Percentiles rank a stretch among this genome's conserved stretches.
These are phyloP conservation scores for Alca torda DNA, from an alignment of 2,797 vertebrate genomes.

Conservation along the genomic window DNA sequence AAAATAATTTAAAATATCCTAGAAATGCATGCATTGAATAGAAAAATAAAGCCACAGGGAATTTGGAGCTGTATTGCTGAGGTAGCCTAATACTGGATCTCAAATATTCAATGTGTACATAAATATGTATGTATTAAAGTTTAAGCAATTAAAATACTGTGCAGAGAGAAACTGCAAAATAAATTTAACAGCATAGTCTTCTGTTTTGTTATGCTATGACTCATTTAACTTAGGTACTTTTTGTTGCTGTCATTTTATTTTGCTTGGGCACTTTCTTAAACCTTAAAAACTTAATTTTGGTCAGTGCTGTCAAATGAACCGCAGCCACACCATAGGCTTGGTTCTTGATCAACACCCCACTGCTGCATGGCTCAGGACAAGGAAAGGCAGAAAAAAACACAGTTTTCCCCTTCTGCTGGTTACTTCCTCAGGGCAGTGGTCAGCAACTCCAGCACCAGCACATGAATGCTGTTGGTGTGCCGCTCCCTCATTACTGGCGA, in stretches of 20 bases:
- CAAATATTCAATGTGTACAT: neutral
- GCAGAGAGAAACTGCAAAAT: neutral
- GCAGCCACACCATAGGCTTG: fast-evolving
- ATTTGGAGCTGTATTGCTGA: neutral
- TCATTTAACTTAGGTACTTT: neutral
- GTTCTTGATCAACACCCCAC: neutral
- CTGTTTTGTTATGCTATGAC: neutral
- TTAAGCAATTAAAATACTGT: constrained; percentile 7
- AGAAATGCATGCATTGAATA: neutral
- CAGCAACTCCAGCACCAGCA: neutral
- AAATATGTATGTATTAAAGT: neutral
- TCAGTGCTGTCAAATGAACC: neutral
- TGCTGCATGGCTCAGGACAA: neutral
- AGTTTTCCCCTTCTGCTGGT: neutral
- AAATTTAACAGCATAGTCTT: neutral
- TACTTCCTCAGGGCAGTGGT: neutral
- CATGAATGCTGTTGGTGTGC: neutral
- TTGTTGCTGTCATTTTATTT: neutral
- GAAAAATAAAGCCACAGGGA: neutral
- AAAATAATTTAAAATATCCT: neutral
- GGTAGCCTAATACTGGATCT: neutral
- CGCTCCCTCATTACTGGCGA: fast-evolving
- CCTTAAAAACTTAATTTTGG: neutral
- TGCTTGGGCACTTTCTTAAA: neutral
- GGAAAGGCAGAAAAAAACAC: neutral